Percentiles rank a stretch among this genome's conserved stretches.
These are phyloP conservation scores for Tanytarsus gracilentus DNA, from an alignment of 2,888 invertebrate species.

Conservation along the genomic window DNA sequence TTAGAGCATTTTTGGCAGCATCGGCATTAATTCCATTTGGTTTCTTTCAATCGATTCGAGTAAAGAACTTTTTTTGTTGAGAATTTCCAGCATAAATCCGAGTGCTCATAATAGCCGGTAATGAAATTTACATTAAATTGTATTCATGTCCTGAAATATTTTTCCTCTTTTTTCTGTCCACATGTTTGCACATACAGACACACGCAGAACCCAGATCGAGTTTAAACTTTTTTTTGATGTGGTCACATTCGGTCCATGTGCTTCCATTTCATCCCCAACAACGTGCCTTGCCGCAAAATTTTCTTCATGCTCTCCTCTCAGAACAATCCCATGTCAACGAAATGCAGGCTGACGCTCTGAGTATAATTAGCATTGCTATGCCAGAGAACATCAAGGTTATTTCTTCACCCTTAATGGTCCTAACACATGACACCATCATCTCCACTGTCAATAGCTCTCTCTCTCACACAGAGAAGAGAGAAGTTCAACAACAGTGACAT, in stretches of 20 bases:
- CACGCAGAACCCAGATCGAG: background rate
- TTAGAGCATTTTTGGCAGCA: conserved; percentile 19
- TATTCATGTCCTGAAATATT: background rate
- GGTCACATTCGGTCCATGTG: conserved; percentile 25
- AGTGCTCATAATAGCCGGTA: background rate
- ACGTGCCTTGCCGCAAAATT: background rate
- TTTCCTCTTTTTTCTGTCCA: background rate
- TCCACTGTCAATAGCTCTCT: too few species aligned
- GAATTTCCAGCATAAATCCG: background rate
- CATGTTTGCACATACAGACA: background rate
- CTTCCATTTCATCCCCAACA: background rate
- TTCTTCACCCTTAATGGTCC: conserved; percentile 15
- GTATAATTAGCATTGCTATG: conserved; percentile 1
- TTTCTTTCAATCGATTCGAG: conserved; percentile 2
- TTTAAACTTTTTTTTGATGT: conserved; percentile 25
- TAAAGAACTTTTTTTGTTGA: background rate
- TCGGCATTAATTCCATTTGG: conserved; percentile 1
- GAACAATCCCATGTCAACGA: background rate
- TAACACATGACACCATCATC: conserved; percentile 6
- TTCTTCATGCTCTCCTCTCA: background rate
- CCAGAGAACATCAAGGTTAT: background rate
- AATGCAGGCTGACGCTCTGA: background rate
- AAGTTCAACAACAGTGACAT: background rate
- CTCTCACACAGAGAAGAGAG: too few species aligned
- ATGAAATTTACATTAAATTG: conserved; percentile 20